A percentile compares a stretch with the other conserved stretches of the same genome.
phyloP scores from a whole-genome alignment of 1,140 invertebrate species.

The Leptoteleia sp. region DNA sequence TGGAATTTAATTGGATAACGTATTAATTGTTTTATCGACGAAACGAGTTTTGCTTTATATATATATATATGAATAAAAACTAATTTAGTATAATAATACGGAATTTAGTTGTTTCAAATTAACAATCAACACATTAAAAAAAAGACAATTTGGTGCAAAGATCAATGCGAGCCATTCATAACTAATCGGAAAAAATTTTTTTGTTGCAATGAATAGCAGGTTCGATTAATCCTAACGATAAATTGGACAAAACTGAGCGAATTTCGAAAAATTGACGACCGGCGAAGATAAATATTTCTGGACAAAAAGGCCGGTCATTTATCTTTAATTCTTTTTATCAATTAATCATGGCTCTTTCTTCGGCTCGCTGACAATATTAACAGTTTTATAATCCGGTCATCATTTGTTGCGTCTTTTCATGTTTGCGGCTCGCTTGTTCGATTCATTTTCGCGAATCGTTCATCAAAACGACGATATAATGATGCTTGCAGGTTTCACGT shows the following conservation, averaged over 20 bases:
- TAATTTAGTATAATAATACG: too few relatives aligned
- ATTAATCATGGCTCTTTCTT: conserved; percentile 37
- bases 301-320: conserved; percentile 28
- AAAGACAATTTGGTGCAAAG: too few relatives aligned
- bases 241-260: not conserved
- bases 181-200: too few relatives aligned
- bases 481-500: conserved; percentile 38
- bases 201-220: too few relatives aligned
- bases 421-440: conserved; percentile 32
- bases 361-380: conserved; percentile 45
- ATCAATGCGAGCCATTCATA: too few relatives aligned
- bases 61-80: too few relatives aligned
- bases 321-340: conserved; percentile 33
- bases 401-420: conserved; percentile 49
- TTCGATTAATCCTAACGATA: too few relatives aligned
- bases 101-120: too few relatives aligned
- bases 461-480: conserved; percentile 58
- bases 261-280: conserved; percentile 8
- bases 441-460: conserved; percentile 46
- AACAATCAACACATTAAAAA: too few relatives aligned
- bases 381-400: conserved; percentile 52
- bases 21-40: too few relatives aligned
- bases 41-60: too few relatives aligned
- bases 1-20: too few relatives aligned
- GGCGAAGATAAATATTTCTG: conserved; percentile 1